Evolutionary conservation across 1,140 invertebrate species (phyloP).

Genomic region (Anagrus nilaparvatae): DNA sequence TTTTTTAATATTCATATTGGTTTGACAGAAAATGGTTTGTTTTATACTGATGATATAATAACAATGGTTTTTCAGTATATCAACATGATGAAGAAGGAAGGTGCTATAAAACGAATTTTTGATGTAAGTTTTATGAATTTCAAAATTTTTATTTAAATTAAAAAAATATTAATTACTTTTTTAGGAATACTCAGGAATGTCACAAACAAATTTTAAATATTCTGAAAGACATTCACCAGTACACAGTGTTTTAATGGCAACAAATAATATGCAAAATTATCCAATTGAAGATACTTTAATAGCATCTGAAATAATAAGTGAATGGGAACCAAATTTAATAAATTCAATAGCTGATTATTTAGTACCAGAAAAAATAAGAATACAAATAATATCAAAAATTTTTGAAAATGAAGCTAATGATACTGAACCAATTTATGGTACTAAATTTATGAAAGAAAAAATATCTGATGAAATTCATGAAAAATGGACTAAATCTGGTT

Average conservation of each 20-base stretch:
- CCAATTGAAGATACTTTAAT: constrained; percentile 77
- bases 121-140: no score
- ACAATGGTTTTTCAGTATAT: constrained; percentile 81
- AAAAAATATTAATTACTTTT: constrained; percentile 1
- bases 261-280: constrained; percentile 59
- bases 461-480: constrained; percentile 53
- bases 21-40: constrained; percentile 81
- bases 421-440: constrained; percentile 82
- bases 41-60: constrained; percentile 78
- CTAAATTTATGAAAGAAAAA: constrained; percentile 66
- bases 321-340: constrained; percentile 82
- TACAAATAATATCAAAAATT: constrained; percentile 67
- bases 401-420: constrained; percentile 54
- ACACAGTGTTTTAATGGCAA: constrained; percentile 54
- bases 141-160: no score
- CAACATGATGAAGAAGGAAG: constrained; percentile 63
- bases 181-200: constrained; percentile 69
- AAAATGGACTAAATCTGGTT: constrained; percentile 57
- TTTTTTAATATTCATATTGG: constrained; percentile 84
- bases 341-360: constrained; percentile 60
- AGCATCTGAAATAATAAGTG: constrained; percentile 63
- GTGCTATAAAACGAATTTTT: constrained; percentile 79
- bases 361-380: no score
- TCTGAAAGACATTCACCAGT: constrained; percentile 80
- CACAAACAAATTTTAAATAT: constrained; percentile 74